Evolutionary conservation across 1,140 invertebrate species (phyloP), one percentile per base, ranked within the genome.

Genomic region (Agrilus planipennis): DNA sequence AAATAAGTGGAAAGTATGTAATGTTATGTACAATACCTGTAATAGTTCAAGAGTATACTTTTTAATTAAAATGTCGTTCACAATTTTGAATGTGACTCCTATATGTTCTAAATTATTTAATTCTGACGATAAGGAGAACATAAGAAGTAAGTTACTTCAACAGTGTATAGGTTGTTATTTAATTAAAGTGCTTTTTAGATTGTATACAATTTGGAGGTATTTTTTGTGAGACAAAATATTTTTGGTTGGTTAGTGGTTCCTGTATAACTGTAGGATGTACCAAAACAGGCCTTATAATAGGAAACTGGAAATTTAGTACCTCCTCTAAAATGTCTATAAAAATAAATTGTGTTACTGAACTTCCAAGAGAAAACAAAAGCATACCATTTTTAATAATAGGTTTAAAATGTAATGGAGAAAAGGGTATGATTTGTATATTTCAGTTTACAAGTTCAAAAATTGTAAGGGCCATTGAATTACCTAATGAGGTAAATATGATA

Each of bases 181-280:
- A n/a, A n/a, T n/a, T n/a, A n/a, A n/a, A n/a, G n/a, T n/a, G n/a
- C n/a, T n/a, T n/a, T n/a, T n/a, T n/a, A n/a, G n/a, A n/a, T n/a
- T n/a, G n/a, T n/a, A n/a, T n/a, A n/a, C n/a, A n/a, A n/a, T n/a
- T 51, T 29, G 54, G 54, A n/a, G 53, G 51, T 19, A 45, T 58
- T 17, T 30, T 58, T 15, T 50, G 42, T 9, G 64, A 70, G 44
- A 63, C 61, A 4, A 66, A 65, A 44, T 64, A 68, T 63, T 65
- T 63, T 4, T 81, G 76, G 76, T 54, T 75, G 10, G 67, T 68
- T 14, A 63, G 67, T 44, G 75, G 72, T 0, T 54, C 72, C 1
- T 64, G 67, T 46, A 66, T 81, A 42, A 71, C 76, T 57, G 67
- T 79, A 19, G 57, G 76, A 18, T 64, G 70, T 44, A 60, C 70